Evolutionary conservation across 2,113 vertebrate genomes (phyloP).

Genomic region (Pelecanus crispus): DNA sequence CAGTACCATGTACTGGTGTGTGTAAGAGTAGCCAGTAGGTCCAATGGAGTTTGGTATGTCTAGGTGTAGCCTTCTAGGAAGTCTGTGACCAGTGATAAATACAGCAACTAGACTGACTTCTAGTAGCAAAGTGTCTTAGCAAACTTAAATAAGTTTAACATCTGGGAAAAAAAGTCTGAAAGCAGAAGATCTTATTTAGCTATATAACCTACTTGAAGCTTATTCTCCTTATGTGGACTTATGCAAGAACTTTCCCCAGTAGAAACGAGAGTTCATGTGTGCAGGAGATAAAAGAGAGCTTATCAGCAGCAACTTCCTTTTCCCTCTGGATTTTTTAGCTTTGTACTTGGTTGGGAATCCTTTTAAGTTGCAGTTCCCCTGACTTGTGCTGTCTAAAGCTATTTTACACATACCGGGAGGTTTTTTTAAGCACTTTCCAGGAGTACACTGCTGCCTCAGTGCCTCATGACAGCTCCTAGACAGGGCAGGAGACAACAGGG

Average conservation of each 20-base stretch:
- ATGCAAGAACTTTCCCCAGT: neutral
- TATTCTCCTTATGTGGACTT: neutral
- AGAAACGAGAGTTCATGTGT: neutral
- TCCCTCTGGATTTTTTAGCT: neutral
- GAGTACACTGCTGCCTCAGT: neutral
- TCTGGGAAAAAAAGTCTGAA: neutral
- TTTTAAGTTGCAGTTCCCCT: neutral
- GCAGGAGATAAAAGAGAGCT: neutral
- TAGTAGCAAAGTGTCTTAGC: neutral
- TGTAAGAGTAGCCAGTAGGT: neutral
- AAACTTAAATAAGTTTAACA: neutral
- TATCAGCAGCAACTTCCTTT: neutral
- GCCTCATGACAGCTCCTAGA: neutral
- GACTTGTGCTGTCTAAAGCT: neutral
- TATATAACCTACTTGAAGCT: neutral
- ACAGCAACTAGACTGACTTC: neutral
- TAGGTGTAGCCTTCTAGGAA: neutral
- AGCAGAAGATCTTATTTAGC: neutral
- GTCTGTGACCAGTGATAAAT: neutral
- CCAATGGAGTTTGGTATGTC: neutral
- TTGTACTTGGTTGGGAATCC: neutral
- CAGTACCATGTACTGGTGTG: neutral
- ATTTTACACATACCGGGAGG: neutral
- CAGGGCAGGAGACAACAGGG: neutral
- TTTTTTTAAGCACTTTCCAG: neutral